A percentile compares a stretch with the other conserved stretches of the same genome.
Conservation (phyloP, 2,797 vertebrate species). For the Borostomias antarcticus region DNA sequence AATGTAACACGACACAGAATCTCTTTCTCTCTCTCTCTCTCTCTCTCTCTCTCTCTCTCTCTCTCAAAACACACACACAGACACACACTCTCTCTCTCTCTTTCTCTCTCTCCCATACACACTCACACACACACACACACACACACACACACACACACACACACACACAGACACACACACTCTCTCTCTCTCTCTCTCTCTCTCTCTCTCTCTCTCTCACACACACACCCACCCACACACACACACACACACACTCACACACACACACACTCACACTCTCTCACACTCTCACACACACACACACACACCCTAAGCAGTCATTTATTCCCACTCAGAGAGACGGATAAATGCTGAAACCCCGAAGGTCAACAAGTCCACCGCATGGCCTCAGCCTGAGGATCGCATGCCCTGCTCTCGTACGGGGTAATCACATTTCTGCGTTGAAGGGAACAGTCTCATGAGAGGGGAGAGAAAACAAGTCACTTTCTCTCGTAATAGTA, state of each 20-base stretch:
- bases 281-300: conserved; percentile 50
- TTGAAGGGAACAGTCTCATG: conserved; percentile 46
- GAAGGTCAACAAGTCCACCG: conserved; percentile 55
- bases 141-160: conserved; percentile 16
- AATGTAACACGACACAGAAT: too few relatives aligned
- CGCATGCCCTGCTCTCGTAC: conserved; percentile 61
- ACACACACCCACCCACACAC: conserved; percentile 50
- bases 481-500: conserved; percentile 46
- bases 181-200: conserved; percentile 9
- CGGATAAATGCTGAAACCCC: conserved; percentile 40
- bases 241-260: conserved; percentile 13
- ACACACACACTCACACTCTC: conserved; percentile 27
- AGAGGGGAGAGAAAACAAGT: conserved; percentile 24
- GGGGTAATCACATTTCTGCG: conserved; percentile 62
- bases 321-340: conserved; percentile 54
- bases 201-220: conserved; percentile 42
- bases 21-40: too few relatives aligned
- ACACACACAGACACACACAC: conserved; percentile 37
- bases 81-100: conserved; percentile 19
- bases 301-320: conserved; percentile 51
- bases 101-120: conserved; percentile 20
- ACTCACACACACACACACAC: neutral
- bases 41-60: too few relatives aligned
- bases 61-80: conserved; percentile 7
- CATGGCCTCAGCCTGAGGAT: conserved; percentile 44